Conservation (phyloP, 2,888 invertebrate genomes). For the Stenodera caucasica region DNA sequence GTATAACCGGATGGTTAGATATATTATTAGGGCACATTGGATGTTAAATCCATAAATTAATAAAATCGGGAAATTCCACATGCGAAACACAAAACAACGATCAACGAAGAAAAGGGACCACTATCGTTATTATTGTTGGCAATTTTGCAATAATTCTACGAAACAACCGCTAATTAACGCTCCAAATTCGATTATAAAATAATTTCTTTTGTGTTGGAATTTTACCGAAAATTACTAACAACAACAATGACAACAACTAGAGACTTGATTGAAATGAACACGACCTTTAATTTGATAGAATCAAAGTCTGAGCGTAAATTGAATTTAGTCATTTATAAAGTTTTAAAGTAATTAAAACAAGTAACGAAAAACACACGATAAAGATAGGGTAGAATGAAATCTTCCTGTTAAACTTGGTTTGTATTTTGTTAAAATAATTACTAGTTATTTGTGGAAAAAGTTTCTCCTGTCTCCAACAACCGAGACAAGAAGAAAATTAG, state of each 20-base stretch:
- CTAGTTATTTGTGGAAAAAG: not conserved
- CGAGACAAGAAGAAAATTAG: not conserved
- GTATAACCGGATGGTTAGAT: not conserved
- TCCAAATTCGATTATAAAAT: too few relatives aligned
- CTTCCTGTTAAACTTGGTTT: not conserved
- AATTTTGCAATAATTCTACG: too few relatives aligned
- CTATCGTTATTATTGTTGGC: too few relatives aligned
- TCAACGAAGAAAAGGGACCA: too few relatives aligned
- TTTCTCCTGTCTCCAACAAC: not conserved
- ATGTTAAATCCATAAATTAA: too few relatives aligned
- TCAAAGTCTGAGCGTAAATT: not conserved
- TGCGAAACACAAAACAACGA: too few relatives aligned
- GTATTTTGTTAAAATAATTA: not conserved
- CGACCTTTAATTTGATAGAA: not conserved
- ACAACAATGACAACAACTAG: not conserved
- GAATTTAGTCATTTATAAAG: not conserved
- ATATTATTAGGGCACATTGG: too few relatives aligned
- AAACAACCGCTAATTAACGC: too few relatives aligned
- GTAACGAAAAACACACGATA: not conserved
- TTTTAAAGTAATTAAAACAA: not conserved
- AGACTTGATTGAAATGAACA: not conserved
- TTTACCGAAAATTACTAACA: not conserved
- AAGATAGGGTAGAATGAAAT: constrained; percentile 1
- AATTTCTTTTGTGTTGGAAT: too few relatives aligned
- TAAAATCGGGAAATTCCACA: too few relatives aligned